Percentiles rank a stretch among this genome's conserved stretches.
These are phyloP conservation scores for Drosophila mojavensis DNA, from an alignment of 1,140 invertebrate genomes.

Conservation along the genomic window DNA sequence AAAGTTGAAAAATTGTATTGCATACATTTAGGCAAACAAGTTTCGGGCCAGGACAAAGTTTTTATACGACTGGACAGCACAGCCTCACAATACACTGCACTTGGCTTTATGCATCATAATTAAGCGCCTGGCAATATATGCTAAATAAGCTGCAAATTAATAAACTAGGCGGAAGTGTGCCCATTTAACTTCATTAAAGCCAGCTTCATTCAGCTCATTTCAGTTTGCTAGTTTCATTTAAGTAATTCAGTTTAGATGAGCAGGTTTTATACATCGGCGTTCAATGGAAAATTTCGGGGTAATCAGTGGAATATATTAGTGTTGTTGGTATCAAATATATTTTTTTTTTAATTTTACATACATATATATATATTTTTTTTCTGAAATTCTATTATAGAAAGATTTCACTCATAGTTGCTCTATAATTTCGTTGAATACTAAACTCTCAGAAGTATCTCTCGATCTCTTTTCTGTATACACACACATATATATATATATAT, in stretches of 20 bases:
- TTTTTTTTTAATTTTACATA: no score
- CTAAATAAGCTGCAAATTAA: neutral
- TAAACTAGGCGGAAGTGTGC: conserved; percentile 4
- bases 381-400: no score
- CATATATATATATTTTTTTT: no score
- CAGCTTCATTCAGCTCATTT: neutral
- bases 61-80: conserved; percentile 17
- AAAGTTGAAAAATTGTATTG: conserved; percentile 63
- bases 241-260: neutral
- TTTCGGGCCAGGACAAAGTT: conserved; percentile 35
- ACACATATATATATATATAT: no score
- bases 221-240: neutral
- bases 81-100: conserved; percentile 18
- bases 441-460: no score
- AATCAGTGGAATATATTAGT: no score
- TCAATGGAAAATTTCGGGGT: no score
- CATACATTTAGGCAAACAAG: conserved; percentile 51
- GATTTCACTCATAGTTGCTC: no score
- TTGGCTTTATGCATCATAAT: conserved; percentile 24
- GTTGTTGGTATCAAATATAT: no score
- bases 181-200: neutral
- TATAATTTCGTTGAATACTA: no score
- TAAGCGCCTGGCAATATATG: neutral
- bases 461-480: no score
- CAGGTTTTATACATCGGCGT: no score